Conservation (phyloP, 2,797 vertebrate species). For the Cichlasoma orientale region DNA sequence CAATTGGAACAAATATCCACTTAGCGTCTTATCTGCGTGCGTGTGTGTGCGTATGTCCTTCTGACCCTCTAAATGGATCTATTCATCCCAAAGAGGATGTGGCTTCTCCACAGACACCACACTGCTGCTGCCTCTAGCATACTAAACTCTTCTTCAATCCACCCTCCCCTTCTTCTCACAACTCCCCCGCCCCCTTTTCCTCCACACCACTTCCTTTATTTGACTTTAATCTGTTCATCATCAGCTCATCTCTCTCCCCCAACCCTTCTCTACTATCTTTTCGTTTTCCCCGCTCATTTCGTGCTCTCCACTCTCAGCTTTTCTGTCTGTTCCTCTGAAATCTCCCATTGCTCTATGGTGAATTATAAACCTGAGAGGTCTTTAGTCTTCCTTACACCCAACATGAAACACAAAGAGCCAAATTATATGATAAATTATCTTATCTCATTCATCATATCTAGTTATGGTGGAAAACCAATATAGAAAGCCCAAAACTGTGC, state of each 20-base stretch:
- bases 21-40: conserved; percentile 7
- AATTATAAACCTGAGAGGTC: conserved; percentile 53
- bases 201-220: conserved; percentile 25
- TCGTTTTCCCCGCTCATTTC: conserved; percentile 12
- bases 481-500: not conserved
- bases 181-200: not conserved
- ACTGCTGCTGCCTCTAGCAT: conserved; percentile 47
- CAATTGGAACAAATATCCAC: conserved; percentile 45
- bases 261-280: conserved; percentile 34
- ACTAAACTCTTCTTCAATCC: conserved; percentile 57
- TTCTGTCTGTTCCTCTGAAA: conserved; percentile 24
- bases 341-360: conserved; percentile 15
- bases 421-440: conserved; percentile 31
- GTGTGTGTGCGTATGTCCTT: not conserved
- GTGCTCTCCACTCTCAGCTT: conserved; percentile 36
- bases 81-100: conserved; percentile 64
- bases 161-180: conserved; percentile 16
- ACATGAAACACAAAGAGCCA: conserved; percentile 21
- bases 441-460: conserved; percentile 20
- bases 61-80: conserved; percentile 52
- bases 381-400: conserved; percentile 35
- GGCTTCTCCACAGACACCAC: conserved; percentile 42
- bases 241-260: conserved; percentile 36
- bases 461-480: conserved; percentile 15
- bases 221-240: conserved; percentile 61